Percentiles rank a stretch among this genome's conserved stretches.
Conservation (phyloP, 2,888 invertebrate species). For the Caenorhabditis afra region DNA sequence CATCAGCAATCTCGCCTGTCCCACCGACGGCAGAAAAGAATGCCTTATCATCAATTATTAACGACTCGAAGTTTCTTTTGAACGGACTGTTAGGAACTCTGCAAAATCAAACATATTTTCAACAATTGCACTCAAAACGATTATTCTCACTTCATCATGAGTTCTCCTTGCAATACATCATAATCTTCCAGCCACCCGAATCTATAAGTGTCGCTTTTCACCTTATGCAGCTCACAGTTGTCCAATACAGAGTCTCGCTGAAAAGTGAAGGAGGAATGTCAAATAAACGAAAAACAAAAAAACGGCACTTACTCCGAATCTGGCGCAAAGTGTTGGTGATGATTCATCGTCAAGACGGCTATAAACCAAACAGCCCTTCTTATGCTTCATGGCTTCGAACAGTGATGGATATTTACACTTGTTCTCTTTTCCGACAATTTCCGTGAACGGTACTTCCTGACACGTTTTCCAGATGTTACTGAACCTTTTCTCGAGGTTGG, state of each 20-base stretch:
- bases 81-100: constrained; percentile 29
- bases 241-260: constrained; percentile 51
- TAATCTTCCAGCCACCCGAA: constrained; percentile 77
- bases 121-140: neutral
- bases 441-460: constrained; percentile 45
- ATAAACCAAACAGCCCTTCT: constrained; percentile 40
- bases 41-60: constrained; percentile 38
- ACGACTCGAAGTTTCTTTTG: neutral
- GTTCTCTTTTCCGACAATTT: constrained; percentile 14
- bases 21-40: constrained; percentile 28
- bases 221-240: constrained; percentile 69
- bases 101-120: constrained; percentile 3
- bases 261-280: constrained; percentile 8
- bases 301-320: constrained; percentile 41
- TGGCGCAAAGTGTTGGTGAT: constrained; percentile 35
- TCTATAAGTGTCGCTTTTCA: constrained; percentile 59
- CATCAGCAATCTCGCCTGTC: constrained; percentile 10
- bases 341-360: constrained; percentile 35
- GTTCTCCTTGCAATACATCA: constrained; percentile 65
- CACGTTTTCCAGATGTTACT: constrained; percentile 57
- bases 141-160: constrained; percentile 55
- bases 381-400: constrained; percentile 33
- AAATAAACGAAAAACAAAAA: neutral
- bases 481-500: constrained; percentile 47
- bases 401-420: constrained; percentile 34